Conservation (phyloP, 23 tunicate species). For the Halocynthia aurantium region DNA sequence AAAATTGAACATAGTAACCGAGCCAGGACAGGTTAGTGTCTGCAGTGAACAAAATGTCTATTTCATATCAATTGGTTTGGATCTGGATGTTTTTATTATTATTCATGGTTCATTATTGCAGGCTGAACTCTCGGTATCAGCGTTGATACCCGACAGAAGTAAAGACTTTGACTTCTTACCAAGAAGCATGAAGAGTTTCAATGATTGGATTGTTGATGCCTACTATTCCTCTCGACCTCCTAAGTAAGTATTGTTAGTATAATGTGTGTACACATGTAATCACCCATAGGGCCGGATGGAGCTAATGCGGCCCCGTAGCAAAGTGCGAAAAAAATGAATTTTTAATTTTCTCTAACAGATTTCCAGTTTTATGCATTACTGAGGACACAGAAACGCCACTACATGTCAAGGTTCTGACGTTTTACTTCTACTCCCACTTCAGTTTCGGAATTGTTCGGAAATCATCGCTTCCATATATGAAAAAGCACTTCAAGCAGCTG, state of each 20-base stretch:
- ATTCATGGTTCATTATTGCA: background rate
- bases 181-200: slow-evolving; percentile 36
- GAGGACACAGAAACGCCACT: slow-evolving; percentile 49
- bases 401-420: slow-evolving; percentile 14
- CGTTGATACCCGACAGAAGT: slow-evolving; percentile 27
- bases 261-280: background rate
- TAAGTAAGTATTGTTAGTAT: slow-evolving; percentile 36
- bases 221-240: slow-evolving; percentile 56
- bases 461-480: slow-evolving; percentile 23
- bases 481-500: slow-evolving; percentile 28
- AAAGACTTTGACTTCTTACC: slow-evolving; percentile 34
- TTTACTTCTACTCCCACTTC: slow-evolving; percentile 53
- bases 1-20: background rate
- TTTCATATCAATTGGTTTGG: background rate
- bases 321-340: background rate
- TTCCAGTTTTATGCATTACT: slow-evolving; percentile 66
- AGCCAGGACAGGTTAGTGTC: background rate
- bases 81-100: background rate
- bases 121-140: slow-evolving; percentile 21
- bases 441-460: slow-evolving; percentile 48
- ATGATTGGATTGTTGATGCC: slow-evolving; percentile 57
- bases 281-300: background rate
- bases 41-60: background rate
- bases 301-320: background rate
- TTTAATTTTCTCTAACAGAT: slow-evolving; percentile 32